phyloP scores from a whole-genome alignment of 2,797 vertebrate species.

The Phrynocephalus vlangalii region DNA sequence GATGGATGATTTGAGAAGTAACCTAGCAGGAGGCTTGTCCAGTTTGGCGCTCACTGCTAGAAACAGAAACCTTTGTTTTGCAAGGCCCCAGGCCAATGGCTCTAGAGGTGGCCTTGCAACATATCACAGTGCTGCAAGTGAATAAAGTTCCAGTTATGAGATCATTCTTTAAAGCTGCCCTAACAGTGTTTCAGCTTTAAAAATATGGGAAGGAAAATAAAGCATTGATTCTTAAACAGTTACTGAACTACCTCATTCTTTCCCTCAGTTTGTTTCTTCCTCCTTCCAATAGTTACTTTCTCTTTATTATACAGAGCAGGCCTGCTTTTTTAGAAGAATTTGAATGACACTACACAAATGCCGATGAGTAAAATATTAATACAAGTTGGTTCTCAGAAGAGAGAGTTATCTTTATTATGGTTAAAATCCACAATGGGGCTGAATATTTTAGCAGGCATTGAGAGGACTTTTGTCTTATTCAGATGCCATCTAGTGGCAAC shows the following conservation, averaged over 20 bases:
- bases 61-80: neutral
- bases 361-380: constrained; percentile 65
- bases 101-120: fast-evolving
- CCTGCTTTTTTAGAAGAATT: constrained; percentile 52
- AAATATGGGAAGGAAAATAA: constrained; percentile 16
- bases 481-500: constrained; percentile 79
- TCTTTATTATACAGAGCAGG: constrained; percentile 26
- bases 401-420: constrained; percentile 41
- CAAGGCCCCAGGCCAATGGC: neutral
- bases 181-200: constrained; percentile 50
- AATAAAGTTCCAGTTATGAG: constrained; percentile 36
- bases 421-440: neutral
- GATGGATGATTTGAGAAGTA: neutral
- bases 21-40: neutral
- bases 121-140: constrained; percentile 28
- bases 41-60: too few relatives aligned
- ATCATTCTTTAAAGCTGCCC: constrained; percentile 55
- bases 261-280: constrained; percentile 40
- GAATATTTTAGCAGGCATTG: fast-evolving
- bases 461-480: constrained; percentile 50
- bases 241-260: constrained; percentile 50
- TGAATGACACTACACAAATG: constrained; percentile 54
- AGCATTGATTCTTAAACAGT: constrained; percentile 53
- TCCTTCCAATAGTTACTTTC: constrained; percentile 24
- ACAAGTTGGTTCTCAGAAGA: constrained; percentile 40